phyloP scores from a whole-genome alignment of 1,140 invertebrate genomes.

The Latrodectus geometricus region DNA sequence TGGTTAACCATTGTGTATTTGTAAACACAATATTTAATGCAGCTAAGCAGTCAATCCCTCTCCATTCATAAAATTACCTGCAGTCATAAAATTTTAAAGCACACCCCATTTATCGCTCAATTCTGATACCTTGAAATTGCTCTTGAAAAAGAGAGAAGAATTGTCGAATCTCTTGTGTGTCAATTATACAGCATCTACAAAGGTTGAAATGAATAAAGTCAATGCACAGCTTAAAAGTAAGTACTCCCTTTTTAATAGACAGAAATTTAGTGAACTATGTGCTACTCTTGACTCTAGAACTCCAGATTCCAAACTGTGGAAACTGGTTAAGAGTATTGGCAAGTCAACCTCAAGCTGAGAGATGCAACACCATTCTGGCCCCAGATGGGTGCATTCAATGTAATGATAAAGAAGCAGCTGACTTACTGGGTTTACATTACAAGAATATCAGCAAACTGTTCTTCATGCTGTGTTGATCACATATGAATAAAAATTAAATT shows the following conservation, averaged over 20 bases:
- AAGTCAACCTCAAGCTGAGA: no score
- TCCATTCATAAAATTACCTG: no score
- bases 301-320: no score
- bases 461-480: no score
- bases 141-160: slow-evolving; percentile 11
- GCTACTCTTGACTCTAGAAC: slow-evolving; percentile 17
- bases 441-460: no score
- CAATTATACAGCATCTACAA: background rate
- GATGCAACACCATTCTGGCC: no score
- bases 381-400: no score
- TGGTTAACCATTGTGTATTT: no score
- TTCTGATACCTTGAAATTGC: background rate
- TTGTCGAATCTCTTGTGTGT: background rate
- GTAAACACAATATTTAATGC: background rate
- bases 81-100: slow-evolving; percentile 2
- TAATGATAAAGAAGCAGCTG: no score
- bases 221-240: slow-evolving; percentile 7
- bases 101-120: slow-evolving; percentile 9
- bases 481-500: no score
- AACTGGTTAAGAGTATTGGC: no score
- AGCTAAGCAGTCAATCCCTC: slow-evolving; percentile 13
- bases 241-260: background rate
- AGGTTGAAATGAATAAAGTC: background rate
- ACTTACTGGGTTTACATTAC: no score
- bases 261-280: background rate